These are phyloP conservation scores for Esperia sulphurella DNA, from an alignment of 2,888 invertebrate species.

Conservation along the genomic window DNA sequence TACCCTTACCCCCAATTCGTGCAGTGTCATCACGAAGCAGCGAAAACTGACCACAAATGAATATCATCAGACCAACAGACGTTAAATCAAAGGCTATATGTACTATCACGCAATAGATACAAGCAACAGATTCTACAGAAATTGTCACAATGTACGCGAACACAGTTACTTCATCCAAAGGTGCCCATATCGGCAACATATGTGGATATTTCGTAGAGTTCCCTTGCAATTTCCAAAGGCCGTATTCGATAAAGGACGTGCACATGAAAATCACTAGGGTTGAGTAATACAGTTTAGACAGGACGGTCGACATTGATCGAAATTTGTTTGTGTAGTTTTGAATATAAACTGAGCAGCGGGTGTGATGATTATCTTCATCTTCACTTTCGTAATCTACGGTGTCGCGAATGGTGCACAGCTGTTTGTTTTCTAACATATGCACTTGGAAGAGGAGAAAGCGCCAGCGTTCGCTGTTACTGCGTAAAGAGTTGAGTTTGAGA, in stretches of 20 bases:
- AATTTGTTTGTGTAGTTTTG: slow-evolving; percentile 38
- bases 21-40: slow-evolving; percentile 40
- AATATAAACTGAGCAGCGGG: slow-evolving; percentile 22
- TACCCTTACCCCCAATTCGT: slow-evolving; percentile 44
- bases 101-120: slow-evolving; percentile 44
- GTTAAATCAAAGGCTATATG: slow-evolving; percentile 53
- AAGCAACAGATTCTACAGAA: slow-evolving; percentile 37
- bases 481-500: slow-evolving; percentile 45
- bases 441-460: slow-evolving; percentile 32
- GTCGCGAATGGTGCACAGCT: slow-evolving; percentile 18
- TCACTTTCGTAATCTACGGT: slow-evolving; percentile 27
- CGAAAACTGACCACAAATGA: slow-evolving; percentile 52
- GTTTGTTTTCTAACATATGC: slow-evolving; percentile 32
- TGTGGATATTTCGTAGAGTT: slow-evolving; percentile 36
- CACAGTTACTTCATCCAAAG: slow-evolving; percentile 31
- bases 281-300: slow-evolving; percentile 40
- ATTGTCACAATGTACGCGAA: slow-evolving; percentile 37
- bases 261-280: slow-evolving; percentile 41
- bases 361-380: slow-evolving; percentile 26
- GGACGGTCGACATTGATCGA: slow-evolving; percentile 25
- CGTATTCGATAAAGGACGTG: slow-evolving; percentile 52
- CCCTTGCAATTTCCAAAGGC: slow-evolving; percentile 21
- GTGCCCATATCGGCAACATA: slow-evolving; percentile 51
- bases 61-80: slow-evolving; percentile 52
- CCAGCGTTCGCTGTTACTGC: slow-evolving; percentile 34